These are phyloP conservation scores for Montifringilla adamsi DNA, from an alignment of 2,113 vertebrate genomes.

Conservation along the genomic window DNA sequence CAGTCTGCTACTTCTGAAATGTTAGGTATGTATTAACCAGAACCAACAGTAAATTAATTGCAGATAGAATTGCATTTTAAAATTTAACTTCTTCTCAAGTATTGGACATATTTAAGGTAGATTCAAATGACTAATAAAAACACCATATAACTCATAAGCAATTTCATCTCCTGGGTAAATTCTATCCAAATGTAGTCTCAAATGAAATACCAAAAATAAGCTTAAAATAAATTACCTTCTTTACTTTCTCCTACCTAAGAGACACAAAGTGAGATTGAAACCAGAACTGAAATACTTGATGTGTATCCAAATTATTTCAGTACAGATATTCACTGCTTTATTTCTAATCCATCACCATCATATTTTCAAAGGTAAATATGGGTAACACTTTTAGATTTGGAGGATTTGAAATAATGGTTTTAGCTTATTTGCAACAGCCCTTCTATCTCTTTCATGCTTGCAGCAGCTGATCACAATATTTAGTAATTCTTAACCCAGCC, in stretches of 20 bases:
- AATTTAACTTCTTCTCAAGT: background rate
- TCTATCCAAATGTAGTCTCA: background rate
- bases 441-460: background rate
- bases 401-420: background rate
- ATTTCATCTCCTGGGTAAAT: background rate
- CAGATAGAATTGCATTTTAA: background rate
- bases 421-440: background rate
- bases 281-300: background rate
- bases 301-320: background rate
- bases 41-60: background rate
- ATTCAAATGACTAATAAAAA: background rate
- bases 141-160: background rate
- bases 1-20: background rate
- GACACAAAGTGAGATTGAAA: background rate
- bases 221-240: background rate
- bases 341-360: background rate
- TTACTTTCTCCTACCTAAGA: background rate
- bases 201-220: background rate
- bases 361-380: background rate
- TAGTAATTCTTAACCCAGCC: background rate
- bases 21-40: background rate
- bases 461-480: background rate
- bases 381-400: background rate
- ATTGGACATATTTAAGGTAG: background rate
- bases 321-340: background rate